phyloP scores from a whole-genome alignment of 2,888 invertebrate genomes.

The Scaptomyza tumidula region DNA sequence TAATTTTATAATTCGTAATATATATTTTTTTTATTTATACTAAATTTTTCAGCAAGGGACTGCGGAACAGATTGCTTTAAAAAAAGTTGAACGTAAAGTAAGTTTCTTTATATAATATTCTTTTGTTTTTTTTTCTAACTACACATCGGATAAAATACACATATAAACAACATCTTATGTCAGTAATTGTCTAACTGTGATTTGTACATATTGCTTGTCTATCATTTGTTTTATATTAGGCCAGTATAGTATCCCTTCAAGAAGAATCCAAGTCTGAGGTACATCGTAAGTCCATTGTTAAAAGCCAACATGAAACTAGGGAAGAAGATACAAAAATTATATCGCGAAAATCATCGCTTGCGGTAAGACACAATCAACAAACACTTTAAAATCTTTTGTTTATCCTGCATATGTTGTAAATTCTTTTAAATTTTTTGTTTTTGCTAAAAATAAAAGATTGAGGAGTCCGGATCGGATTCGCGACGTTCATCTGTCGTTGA shows the following conservation, averaged over 20 bases:
- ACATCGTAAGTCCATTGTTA: conserved; percentile 75
- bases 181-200: neutral
- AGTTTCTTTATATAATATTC: conserved; percentile 13
- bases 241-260: conserved; percentile 68
- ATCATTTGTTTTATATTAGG: conserved; percentile 36
- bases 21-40: neutral
- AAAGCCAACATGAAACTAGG: conserved; percentile 58
- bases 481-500: conserved; percentile 81
- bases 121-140: neutral
- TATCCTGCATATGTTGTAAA: neutral
- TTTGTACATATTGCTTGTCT: neutral
- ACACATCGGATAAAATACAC: neutral
- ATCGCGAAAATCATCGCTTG: conserved; percentile 81
- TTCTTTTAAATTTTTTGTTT: neutral
- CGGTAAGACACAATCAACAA: conserved; percentile 65
- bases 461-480: conserved; percentile 75
- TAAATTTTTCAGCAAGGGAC: conserved; percentile 61
- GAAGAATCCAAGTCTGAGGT: conserved; percentile 76
- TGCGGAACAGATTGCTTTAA: conserved; percentile 72
- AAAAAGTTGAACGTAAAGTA: conserved; percentile 79
- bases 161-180: no score
- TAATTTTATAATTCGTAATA: neutral
- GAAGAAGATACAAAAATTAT: conserved; percentile 71
- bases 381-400: neutral
- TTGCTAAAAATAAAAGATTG: conserved; percentile 58